A percentile compares a stretch with the other conserved stretches of the same genome.
These are phyloP conservation scores for Cryptus armator DNA, from an alignment of 2,888 invertebrate species.

Conservation along the genomic window DNA sequence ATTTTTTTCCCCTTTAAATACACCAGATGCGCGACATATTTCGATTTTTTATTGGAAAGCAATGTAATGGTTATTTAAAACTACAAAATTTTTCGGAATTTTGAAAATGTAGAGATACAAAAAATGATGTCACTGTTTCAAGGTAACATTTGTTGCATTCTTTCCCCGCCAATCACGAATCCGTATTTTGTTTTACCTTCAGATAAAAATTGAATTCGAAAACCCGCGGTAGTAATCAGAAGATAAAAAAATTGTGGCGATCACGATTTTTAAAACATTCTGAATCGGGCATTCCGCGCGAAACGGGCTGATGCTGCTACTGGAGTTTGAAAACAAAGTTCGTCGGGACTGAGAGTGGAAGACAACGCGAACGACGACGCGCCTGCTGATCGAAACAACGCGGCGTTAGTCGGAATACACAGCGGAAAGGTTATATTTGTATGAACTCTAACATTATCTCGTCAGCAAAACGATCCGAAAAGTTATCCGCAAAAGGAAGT, in stretches of 20 bases:
- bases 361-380: neutral
- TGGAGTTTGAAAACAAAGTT: neutral
- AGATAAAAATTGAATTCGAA: no score
- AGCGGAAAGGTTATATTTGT: constrained; percentile 78
- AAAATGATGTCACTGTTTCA: no score
- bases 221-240: no score
- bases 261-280: neutral
- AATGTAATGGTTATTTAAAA: no score
- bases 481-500: constrained; percentile 70
- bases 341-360: neutral
- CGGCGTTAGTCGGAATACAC: constrained; percentile 49
- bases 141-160: no score
- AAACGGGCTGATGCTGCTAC: neutral
- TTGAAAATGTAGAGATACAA: no score
- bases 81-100: no score
- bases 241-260: neutral
- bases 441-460: constrained; percentile 80
- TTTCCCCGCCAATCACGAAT: no score
- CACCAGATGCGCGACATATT: no score
- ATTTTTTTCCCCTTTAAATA: no score
- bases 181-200: no score
- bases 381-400: constrained; percentile 22
- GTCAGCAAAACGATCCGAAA: constrained; percentile 68
- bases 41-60: no score
- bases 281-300: neutral